These are phyloP conservation scores for Xenopus borealis DNA, from an alignment of 2,113 vertebrate genomes.

Conservation along the genomic window DNA sequence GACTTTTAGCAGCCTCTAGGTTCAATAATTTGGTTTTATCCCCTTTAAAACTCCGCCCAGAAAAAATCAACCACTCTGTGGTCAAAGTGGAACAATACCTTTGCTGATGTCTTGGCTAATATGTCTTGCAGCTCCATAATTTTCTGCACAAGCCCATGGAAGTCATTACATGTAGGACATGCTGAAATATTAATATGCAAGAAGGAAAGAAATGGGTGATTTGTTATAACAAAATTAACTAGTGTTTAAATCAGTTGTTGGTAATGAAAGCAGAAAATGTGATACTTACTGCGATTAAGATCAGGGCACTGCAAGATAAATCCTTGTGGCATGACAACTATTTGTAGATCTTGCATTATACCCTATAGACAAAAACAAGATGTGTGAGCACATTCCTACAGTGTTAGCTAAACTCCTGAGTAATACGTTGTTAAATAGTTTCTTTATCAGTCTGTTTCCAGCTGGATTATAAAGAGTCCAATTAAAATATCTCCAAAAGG, in stretches of 20 bases:
- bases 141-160: constrained; percentile 97
- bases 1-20: too few relatives aligned
- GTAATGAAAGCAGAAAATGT: constrained; percentile 24
- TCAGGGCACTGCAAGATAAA: constrained; percentile 97
- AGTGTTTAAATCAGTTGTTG: neutral
- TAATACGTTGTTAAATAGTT: constrained; percentile 50
- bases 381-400: constrained; percentile 13
- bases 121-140: constrained; percentile 98
- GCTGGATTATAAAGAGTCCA: constrained; percentile 10
- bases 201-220: neutral
- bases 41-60: too few relatives aligned
- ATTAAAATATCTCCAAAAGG: constrained; percentile 8
- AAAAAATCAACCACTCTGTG: too few relatives aligned
- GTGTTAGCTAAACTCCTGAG: constrained; percentile 52
- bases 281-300: constrained; percentile 95
- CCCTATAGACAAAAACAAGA: constrained; percentile 68
- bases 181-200: constrained; percentile 64
- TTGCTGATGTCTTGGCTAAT: constrained; percentile 94
- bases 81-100: constrained; percentile 68
- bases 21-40: too few relatives aligned
- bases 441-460: constrained; percentile 11
- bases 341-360: constrained; percentile 94
- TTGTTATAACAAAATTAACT: neutral
- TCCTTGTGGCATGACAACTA: constrained; percentile 96
- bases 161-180: constrained; percentile 96